Conservation (phyloP, 2,888 invertebrate species). For the Chloromyia formosa region DNA sequence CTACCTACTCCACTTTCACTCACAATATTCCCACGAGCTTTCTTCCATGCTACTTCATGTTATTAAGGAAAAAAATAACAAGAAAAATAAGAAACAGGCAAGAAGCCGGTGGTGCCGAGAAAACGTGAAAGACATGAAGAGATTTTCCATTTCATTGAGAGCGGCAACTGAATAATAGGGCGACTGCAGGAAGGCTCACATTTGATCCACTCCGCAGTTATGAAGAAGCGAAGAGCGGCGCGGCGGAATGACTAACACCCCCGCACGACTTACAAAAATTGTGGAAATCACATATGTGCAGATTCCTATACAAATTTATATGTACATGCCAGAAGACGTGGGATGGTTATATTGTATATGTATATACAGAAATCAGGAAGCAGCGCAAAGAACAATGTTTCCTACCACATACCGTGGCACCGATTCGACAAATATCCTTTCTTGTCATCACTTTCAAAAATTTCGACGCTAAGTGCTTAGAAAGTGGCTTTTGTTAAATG, state of each 20-base stretch:
- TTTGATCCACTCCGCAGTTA: not conserved
- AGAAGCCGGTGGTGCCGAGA: not conserved
- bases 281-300: too few species aligned
- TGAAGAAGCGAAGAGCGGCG: too few species aligned
- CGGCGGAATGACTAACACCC: too few species aligned
- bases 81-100: not conserved
- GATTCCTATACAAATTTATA: too few species aligned
- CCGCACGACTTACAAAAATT: too few species aligned
- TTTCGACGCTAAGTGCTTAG: constrained; percentile 23
- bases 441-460: constrained; percentile 35
- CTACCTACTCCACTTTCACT: not conserved
- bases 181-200: not conserved
- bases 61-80: constrained; percentile 21
- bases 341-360: not conserved
- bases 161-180: not conserved
- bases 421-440: constrained; percentile 23
- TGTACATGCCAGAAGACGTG: too few species aligned
- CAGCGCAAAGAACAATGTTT: constrained; percentile 21
- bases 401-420: not conserved
- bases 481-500: constrained; percentile 42
- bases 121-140: constrained; percentile 20
- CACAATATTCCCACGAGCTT: not conserved
- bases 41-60: not conserved
- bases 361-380: not conserved
- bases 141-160: constrained; percentile 32